A percentile compares a stretch with the other conserved stretches of the same genome.
Evolutionary conservation across 2,888 invertebrate genomes (phyloP).

Genomic region (Apamea crenata): DNA sequence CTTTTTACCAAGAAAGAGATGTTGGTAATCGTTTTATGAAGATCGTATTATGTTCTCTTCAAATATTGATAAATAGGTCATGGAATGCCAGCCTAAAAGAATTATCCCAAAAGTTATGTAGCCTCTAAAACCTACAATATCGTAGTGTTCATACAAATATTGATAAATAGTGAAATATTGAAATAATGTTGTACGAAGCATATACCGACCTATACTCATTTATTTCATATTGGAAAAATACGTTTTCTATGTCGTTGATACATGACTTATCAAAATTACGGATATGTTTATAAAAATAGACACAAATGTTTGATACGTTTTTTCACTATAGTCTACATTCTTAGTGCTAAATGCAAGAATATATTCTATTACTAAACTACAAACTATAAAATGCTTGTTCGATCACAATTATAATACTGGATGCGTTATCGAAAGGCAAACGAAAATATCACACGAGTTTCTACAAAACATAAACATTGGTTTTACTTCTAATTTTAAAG

Average conservation of each 20-base stretch:
- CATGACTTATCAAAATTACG: conserved; percentile 51
- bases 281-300: conserved; percentile 64
- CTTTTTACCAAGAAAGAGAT: neutral
- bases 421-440: conserved; percentile 75
- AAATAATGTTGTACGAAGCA: conserved; percentile 1
- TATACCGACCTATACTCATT: neutral
- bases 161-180: neutral
- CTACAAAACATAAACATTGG: conserved; percentile 47
- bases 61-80: neutral
- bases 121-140: neutral
- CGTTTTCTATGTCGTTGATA: conserved; percentile 23
- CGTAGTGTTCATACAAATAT: neutral
- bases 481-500: conserved; percentile 61
- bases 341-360: conserved; percentile 39
- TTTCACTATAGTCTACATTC: conserved; percentile 30
- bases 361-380: conserved; percentile 41
- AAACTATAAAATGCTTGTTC: conserved; percentile 56
- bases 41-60: too few species aligned
- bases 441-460: conserved; percentile 76
- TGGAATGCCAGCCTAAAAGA: neutral
- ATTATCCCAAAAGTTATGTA: conserved; percentile 2
- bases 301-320: conserved; percentile 41
- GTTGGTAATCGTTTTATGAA: neutral
- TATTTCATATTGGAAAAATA: conserved; percentile 43
- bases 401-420: conserved; percentile 81